Evolutionary conservation across 2,113 vertebrate genomes (phyloP), one percentile per base, ranked within the genome.

Genomic region (Ginglymostoma cirratum): DNA sequence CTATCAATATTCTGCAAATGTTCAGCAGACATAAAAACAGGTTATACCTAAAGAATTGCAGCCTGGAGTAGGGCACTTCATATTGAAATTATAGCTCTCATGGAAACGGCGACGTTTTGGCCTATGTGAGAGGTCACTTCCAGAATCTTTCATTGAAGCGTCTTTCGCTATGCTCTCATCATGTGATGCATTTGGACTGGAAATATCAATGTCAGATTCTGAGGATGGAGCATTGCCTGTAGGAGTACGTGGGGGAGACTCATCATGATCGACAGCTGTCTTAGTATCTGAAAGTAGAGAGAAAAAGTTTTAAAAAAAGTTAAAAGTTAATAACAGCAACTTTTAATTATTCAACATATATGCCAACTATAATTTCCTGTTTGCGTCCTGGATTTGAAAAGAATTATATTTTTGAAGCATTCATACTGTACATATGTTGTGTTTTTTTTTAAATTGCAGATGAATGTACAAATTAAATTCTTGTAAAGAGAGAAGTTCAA

Each of bases 51-150:
- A 97, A 15, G 99, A 99, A 97, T 99, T 99, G 97, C 99, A 99
- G 38, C 99, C 99, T 0, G 99, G 99, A 0, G 99, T 99, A 34
- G 99, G 99, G 96, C 99, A 99, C 96, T 99, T 99, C 99, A 99
- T 99, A 97, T 99, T 99, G 97, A 99, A 99, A 97, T 99, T 99
- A 97, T 99, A 99, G 96, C 99, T 99, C 97, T 99, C 99, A 0
- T 99, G 99, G 97, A 99, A 99, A 96, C 99, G 99, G 23, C 99
- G 98, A 6, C 99, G 98, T 96, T 99, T 99, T 89, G 99, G 99
- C 38, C 99, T 98, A 96, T 99, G 99, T 52, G 99, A 99, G 0
- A 99, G 98, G 97, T 99, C 99, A 17, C 99, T 99, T 96, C 99
- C 99, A 0, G 98, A 99, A 97, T 99, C 99, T 97, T 99, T 98